Base-by-base conservation (phyloP, 2,888 invertebrate species). In the Schizotus pectinicornis region DNA sequence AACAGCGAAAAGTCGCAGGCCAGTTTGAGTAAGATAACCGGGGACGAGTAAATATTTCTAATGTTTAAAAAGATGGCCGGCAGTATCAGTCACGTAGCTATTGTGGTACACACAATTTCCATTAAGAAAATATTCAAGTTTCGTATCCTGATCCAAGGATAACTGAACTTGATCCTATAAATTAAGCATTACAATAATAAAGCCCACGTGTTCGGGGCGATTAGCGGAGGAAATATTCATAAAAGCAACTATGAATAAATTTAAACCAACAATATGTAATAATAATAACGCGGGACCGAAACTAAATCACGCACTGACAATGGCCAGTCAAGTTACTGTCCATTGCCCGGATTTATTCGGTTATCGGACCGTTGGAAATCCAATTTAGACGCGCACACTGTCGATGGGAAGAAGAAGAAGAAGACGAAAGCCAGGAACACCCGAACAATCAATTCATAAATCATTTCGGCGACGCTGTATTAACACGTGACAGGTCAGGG, bases 91-190 rank as follows among this genome's bases (percentile, higher is more conserved):
- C 49, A 49, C 49, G 49, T 49, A 38, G 7, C 13, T 37, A 38
- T 33, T 50, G 32, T 37, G 37, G 8, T 51, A 65, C 65, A 65
- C 60, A 57, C 61, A 56, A 60, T 63, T 49, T 66, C 68, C 63
- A 67, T 67, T 67, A 68, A 61, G 61, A 56, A 30, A 53, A 56
- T 59, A 63, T 61, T 63, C 57, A 59, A 62, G 59, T 65, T 56
- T 58, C 48, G 56, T 42, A 61, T 62, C 46, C 59, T 53, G 61
- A 61, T 60, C 56, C 67, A 67, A 67, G 67, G 67, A 59, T 66
- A 62, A 55, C 30, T 37, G 56, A 59, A 62, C 61, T 61, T 50
- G 62, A 65, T 64, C 55, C 50, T 45, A 64, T 64, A 65, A 65
- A 64, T 65, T 63, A 59, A 38, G 42, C 46, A 37, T 31, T 50